Base-by-base conservation (phyloP, 2,888 invertebrate species). In the Macrosiphum euphorbiae region DNA sequence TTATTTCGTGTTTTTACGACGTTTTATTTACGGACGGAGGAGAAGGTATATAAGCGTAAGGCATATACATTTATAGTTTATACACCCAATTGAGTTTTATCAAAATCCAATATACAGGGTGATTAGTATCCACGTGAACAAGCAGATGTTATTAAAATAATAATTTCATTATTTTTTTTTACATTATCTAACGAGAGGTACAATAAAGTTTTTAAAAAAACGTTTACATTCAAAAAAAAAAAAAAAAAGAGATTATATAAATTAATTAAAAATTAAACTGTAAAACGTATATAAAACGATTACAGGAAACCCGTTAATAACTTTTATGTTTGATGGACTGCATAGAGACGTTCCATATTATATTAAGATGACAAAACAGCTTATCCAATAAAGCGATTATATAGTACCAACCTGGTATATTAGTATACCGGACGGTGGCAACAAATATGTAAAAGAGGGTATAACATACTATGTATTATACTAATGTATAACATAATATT, bases 1-100 rank as follows among this genome's bases (percentile, higher is more conserved):
- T 52, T 84, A 50, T 90, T 84, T 52, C 78, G 41, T 50, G 67
- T 52, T 90, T 90, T 67, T 84, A 90, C 44, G 44, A 91, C 90
- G 58, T 86, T 58, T 91, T 86, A 58, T 86, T 44, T 58, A 20
- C 90, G 28, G 20, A 16, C 20, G 41, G 35, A 16, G 7, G 16
- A 67, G 35, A 7, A n/a, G n/a, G 67, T n/a, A n/a, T 67, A 47
- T 11, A 11, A 1, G 11, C 47, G 11, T 11, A 47, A 10, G 8
- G 11, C 47, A 16, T 16, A 78, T 35, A 78, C 5, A 78, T 47
- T n/a, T n/a, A n/a, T 3, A n/a, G n/a, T 16, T 35, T 78, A 78
- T 78, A 78, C 28, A 52, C 7, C 28, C 52, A 78, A 91, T 91
- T 84, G 52, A 84, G 52, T 84, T 28, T 78, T 78, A 78, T 78